phyloP scores from a whole-genome alignment of 2,888 invertebrate species.

The Noctua janthina region DNA sequence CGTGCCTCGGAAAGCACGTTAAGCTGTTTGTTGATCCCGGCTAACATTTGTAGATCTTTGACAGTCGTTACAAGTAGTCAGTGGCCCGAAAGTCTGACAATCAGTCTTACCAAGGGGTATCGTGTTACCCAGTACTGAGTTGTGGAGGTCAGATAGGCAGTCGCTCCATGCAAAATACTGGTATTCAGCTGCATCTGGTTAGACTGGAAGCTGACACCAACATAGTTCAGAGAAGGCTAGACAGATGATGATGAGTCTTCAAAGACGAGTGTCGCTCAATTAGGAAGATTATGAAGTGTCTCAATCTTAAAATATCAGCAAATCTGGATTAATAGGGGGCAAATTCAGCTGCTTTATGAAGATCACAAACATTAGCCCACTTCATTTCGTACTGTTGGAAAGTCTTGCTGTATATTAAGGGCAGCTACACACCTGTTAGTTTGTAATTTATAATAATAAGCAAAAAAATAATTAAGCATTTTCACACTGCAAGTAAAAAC shows the following conservation, averaged over 20 bases:
- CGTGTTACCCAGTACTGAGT: no score
- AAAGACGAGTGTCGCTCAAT: background rate
- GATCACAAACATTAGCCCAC: background rate
- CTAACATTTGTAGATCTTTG: no score
- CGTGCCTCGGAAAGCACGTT: no score
- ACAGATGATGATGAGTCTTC: background rate
- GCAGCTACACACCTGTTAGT: background rate
- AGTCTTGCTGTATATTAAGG: background rate
- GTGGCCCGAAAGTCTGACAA: no score
- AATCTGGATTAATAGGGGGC: background rate
- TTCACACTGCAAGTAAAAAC: background rate
- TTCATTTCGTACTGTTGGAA: background rate
- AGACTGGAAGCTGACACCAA: no score
- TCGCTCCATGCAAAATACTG: no score
- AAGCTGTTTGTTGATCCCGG: no score
- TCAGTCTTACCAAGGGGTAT: no score
- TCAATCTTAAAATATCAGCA: background rate
- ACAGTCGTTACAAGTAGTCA: no score
- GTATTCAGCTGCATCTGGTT: no score
- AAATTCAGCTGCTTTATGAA: background rate
- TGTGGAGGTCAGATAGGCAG: no score
- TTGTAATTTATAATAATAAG: background rate
- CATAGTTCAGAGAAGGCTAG: no score
- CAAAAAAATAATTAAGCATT: constrained; percentile 2
- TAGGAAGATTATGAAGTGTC: background rate